phyloP scores from a whole-genome alignment of 2,797 vertebrate species.

The Dipus sagitta region DNA sequence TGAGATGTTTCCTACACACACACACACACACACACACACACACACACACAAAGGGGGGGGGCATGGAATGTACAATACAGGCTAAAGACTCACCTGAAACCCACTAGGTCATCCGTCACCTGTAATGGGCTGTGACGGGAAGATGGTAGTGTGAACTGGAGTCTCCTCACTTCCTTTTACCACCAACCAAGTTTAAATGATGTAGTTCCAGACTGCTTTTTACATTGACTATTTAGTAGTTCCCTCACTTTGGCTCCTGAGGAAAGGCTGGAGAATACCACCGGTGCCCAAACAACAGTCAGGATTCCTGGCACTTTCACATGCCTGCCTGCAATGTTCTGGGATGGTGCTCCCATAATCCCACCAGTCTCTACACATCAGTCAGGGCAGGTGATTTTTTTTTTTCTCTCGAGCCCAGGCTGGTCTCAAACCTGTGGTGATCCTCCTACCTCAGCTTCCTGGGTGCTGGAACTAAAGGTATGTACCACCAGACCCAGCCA shows the following conservation, averaged over 20 bases:
- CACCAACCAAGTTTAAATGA: neutral
- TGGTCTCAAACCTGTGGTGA: too few species aligned
- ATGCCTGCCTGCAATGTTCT: neutral
- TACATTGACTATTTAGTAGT: neutral
- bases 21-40: too few species aligned
- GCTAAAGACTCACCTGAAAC: neutral
- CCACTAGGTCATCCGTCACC: neutral
- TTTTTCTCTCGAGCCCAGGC: neutral
- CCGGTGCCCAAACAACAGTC: neutral
- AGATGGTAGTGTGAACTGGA: neutral
- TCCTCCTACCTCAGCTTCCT: too few species aligned
- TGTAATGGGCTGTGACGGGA: neutral
- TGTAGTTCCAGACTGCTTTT: neutral
- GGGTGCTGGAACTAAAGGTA: too few species aligned
- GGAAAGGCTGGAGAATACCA: neutral
- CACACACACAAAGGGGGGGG: too few species aligned
- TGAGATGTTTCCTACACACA: too few species aligned
- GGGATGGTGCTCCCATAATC: neutral
- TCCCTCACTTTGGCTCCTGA: slow-evolving; percentile 29
- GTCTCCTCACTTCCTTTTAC: neutral
- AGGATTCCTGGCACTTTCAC: neutral
- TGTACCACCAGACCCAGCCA: too few species aligned
- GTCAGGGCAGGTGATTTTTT: neutral
- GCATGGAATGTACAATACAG: neutral
- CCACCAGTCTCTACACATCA: neutral